Percentiles rank a stretch among this genome's conserved stretches.
Evolutionary conservation across 2,113 vertebrate species (phyloP).

Genomic region (Lates calcarifer): DNA sequence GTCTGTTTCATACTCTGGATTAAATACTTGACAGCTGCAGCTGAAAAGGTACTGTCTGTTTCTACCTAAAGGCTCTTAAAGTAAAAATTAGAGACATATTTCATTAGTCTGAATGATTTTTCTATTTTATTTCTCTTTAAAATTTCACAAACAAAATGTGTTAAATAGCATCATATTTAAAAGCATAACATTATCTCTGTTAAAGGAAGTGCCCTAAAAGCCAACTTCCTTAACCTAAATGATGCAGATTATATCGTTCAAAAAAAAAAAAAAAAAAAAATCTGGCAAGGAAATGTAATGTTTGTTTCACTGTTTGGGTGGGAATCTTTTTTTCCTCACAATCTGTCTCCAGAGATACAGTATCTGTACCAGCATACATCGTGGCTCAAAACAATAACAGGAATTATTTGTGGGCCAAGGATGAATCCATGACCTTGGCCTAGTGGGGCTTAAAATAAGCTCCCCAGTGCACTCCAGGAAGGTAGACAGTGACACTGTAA

Average conservation of each 20-base stretch:
- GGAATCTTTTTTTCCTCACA: background rate
- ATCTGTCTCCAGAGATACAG: conserved; percentile 9
- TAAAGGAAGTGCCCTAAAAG: background rate
- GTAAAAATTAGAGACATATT: background rate
- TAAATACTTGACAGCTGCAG: background rate
- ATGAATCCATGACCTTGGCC: conserved; percentile 31
- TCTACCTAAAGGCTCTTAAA: background rate
- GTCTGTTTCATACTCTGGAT: conserved; percentile 1
- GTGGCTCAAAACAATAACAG: conserved; percentile 44
- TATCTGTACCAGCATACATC: conserved; percentile 9
- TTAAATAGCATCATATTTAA: background rate
- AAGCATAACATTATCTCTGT: background rate
- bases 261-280: background rate
- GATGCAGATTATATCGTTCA: background rate
- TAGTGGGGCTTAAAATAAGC: conserved; percentile 29
- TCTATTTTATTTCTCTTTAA: background rate
- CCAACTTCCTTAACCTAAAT: background rate
- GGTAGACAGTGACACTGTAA: background rate
- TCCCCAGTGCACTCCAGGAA: background rate
- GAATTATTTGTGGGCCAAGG: conserved; percentile 38
- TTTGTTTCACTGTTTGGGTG: conserved; percentile 21
- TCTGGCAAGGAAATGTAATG: background rate
- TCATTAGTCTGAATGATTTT: background rate
- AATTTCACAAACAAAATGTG: background rate
- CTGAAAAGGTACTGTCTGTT: conserved; percentile 34